Conservation (phyloP, 2,888 invertebrate species). For the Ceratothoa steindachneri region DNA sequence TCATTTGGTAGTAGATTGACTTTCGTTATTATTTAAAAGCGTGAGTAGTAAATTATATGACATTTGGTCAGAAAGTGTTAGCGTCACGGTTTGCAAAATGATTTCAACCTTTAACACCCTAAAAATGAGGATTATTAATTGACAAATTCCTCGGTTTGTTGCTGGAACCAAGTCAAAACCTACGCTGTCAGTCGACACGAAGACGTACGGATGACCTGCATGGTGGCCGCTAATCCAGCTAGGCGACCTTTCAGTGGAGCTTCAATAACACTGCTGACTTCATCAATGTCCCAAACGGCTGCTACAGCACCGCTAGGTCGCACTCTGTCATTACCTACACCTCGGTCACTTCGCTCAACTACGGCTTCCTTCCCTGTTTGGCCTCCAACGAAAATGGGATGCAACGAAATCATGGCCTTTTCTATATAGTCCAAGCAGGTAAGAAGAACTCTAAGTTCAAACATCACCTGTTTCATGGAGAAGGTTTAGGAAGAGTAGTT, state of each 20-base stretch:
- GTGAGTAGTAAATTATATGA: no score
- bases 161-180: conserved; percentile 26
- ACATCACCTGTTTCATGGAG: no score
- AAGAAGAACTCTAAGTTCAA: no score
- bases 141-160: conserved; percentile 34
- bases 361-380: conserved; percentile 33
- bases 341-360: conserved; percentile 28
- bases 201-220: conserved; percentile 27
- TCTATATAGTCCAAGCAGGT: conserved; percentile 43
- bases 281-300: conserved; percentile 64
- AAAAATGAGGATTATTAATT: no score
- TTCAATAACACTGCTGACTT: conserved; percentile 52
- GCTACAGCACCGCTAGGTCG: conserved; percentile 51
- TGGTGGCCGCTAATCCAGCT: conserved; percentile 58
- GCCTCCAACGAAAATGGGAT: conserved; percentile 33
- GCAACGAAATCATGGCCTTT: conserved; percentile 28
- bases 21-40: neutral
- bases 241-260: conserved; percentile 80
- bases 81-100: no score
- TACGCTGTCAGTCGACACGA: conserved; percentile 34
- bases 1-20: no score
- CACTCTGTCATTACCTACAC: conserved; percentile 29
- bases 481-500: no score
- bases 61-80: no score
- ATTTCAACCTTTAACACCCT: no score